Conservation (phyloP, 2,888 invertebrate genomes). For the Caenorhabditis macrosperma region DNA sequence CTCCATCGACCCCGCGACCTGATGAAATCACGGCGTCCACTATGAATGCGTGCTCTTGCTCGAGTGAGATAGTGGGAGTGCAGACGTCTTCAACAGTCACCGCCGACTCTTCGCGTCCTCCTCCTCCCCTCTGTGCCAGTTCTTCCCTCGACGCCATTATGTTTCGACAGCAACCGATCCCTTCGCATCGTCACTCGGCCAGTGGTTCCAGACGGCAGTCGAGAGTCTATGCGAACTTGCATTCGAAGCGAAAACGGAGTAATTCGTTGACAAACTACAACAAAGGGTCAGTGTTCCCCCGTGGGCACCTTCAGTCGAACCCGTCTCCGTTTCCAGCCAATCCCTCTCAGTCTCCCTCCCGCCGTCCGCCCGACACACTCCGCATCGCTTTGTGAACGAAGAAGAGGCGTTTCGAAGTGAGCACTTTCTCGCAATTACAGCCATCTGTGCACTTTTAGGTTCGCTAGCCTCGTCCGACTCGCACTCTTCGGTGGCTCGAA, state of each 20-base stretch:
- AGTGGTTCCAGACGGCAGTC: conserved; percentile 65
- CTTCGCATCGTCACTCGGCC: conserved; percentile 63
- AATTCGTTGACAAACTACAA: conserved; percentile 67
- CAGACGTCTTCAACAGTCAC: conserved; percentile 38
- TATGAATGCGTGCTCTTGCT: conserved; percentile 63
- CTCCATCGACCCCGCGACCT: conserved; percentile 19
- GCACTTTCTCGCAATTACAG: not conserved
- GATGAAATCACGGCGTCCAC: conserved; percentile 50
- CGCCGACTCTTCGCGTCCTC: conserved; percentile 47
- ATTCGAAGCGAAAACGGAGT: conserved; percentile 65
- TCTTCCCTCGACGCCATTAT: conserved; percentile 67
- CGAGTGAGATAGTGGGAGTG: conserved; percentile 59
- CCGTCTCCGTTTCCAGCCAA: conserved; percentile 46
- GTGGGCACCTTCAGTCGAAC: not conserved
- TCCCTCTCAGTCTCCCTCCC: conserved; percentile 66
- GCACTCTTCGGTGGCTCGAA: conserved; percentile 64
- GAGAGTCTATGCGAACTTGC: conserved; percentile 58
- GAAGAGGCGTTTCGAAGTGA: conserved; percentile 59
- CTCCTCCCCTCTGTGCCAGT: conserved; percentile 64
- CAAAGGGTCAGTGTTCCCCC: conserved; percentile 54
- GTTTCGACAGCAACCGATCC: conserved; percentile 62
- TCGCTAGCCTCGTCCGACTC: conserved; percentile 65
- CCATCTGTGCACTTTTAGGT: conserved; percentile 9
- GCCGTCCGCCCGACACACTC: conserved; percentile 68
- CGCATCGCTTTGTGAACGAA: conserved; percentile 65